Evolutionary conservation across 2,888 invertebrate species (phyloP).

Genomic region (Frankliniella fusca): DNA sequence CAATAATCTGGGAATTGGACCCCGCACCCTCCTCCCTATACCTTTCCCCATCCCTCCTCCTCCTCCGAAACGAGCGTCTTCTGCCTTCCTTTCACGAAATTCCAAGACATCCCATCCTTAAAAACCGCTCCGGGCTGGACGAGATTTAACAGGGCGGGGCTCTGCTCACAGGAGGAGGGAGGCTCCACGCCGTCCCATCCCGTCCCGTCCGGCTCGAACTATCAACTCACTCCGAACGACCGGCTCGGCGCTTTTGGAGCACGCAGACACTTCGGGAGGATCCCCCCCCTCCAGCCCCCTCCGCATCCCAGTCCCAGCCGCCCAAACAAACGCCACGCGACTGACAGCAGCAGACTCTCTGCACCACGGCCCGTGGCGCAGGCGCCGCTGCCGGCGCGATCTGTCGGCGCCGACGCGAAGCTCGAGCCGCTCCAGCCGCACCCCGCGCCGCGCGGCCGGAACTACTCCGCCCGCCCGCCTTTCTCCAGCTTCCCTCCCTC

Average conservation of each 20-base stretch:
- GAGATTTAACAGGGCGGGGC: background rate
- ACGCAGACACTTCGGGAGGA: background rate
- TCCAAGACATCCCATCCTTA: background rate
- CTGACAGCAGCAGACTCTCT: background rate
- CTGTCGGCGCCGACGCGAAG: constrained; percentile 11
- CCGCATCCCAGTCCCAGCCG: background rate
- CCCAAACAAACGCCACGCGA: background rate
- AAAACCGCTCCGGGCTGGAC: background rate
- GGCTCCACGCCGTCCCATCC: no score
- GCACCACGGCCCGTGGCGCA: background rate
- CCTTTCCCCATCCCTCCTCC: background rate
- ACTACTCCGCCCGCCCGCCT: background rate
- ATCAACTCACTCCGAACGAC: background rate
- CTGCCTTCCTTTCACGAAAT: no score
- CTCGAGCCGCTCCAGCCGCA: background rate
- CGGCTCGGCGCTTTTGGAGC: background rate
- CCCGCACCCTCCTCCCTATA: background rate
- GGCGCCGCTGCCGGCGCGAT: background rate
- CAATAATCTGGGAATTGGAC: background rate
- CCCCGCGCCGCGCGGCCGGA: constrained; percentile 18
- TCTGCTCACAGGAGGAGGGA: background rate
- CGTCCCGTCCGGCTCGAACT: background rate
- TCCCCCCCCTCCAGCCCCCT: background rate
- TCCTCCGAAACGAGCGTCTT: background rate
- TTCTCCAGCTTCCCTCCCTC: constrained; percentile 26